Evolutionary conservation across 1,140 invertebrate species (phyloP).

Genomic region (Agrypnia vestita): DNA sequence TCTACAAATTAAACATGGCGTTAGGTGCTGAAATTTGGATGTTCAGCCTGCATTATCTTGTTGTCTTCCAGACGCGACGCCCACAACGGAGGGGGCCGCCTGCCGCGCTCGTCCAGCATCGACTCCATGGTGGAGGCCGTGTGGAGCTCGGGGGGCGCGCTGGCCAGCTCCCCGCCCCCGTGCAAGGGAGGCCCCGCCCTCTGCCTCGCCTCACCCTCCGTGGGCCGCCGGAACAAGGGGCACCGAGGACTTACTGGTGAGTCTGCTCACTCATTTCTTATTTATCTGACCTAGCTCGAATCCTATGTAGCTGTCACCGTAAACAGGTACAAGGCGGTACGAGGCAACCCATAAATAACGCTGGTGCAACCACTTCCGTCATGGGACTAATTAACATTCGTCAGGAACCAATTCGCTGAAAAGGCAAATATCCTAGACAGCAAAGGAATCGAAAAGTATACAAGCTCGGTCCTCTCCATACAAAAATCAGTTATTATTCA

Average conservation of each 20-base stretch:
- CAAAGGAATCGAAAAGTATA: too few species aligned
- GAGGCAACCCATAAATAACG: too few species aligned
- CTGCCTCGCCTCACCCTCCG: conserved; percentile 81
- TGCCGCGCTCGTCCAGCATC: conserved; percentile 86
- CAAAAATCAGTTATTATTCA: too few species aligned
- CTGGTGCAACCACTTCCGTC: too few species aligned
- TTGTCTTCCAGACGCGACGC: conserved; percentile 73
- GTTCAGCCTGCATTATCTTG: neutral
- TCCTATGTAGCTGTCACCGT: too few species aligned
- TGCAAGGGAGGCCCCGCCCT: conserved; percentile 69
- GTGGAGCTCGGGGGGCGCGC: conserved; percentile 66
- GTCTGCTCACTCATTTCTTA: conserved; percentile 76
- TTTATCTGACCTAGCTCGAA: too few species aligned
- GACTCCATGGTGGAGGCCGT: conserved; percentile 83
- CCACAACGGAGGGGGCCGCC: conserved; percentile 63
- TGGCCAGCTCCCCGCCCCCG: conserved; percentile 70
- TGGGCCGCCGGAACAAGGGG: conserved; percentile 81
- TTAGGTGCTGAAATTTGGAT: neutral
- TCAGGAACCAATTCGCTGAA: too few species aligned
- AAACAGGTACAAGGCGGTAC: too few species aligned
- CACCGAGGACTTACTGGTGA: conserved; percentile 82
- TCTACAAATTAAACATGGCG: neutral
- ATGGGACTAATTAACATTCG: too few species aligned
- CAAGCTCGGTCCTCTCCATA: too few species aligned
- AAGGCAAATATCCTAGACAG: too few species aligned